Percentiles rank a stretch among this genome's conserved stretches.
Conservation (phyloP, 2,797 vertebrate genomes). For the Sebastes diaconus region DNA sequence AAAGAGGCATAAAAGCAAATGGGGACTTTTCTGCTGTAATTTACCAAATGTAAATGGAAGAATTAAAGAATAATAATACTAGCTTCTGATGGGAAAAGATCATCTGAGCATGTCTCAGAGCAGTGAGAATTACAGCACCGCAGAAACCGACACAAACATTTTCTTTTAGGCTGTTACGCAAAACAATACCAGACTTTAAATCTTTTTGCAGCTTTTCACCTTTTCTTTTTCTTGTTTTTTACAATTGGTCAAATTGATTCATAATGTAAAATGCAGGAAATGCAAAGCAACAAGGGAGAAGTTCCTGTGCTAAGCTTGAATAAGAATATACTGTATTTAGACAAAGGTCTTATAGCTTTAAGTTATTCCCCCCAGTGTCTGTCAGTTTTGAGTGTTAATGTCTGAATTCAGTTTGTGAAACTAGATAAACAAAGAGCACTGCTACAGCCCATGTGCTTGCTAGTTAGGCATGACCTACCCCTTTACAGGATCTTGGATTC, state of each 20-base stretch:
- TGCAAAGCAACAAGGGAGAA: not conserved
- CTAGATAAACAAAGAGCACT: conserved; percentile 3
- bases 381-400: conserved; percentile 7
- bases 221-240: not conserved
- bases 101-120: not conserved
- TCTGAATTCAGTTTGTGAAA: conserved; percentile 7
- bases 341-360: conserved; percentile 7
- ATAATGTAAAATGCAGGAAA: not conserved
- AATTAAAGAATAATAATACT: not conserved
- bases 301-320: not conserved
- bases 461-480: not conserved
- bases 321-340: conserved; percentile 7
- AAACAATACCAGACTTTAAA: not conserved
- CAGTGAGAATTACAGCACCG: not conserved
- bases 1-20: not conserved
- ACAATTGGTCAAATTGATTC: not conserved
- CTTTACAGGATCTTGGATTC: not conserved
- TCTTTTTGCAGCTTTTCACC: not conserved
- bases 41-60: not conserved
- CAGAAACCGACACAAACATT: not conserved
- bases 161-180: not conserved
- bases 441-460: not conserved
- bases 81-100: not conserved
- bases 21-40: not conserved
- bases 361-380: not conserved